Evolutionary conservation across 2,113 vertebrate species (phyloP).

Genomic region (Rhabdornis inornatus): DNA sequence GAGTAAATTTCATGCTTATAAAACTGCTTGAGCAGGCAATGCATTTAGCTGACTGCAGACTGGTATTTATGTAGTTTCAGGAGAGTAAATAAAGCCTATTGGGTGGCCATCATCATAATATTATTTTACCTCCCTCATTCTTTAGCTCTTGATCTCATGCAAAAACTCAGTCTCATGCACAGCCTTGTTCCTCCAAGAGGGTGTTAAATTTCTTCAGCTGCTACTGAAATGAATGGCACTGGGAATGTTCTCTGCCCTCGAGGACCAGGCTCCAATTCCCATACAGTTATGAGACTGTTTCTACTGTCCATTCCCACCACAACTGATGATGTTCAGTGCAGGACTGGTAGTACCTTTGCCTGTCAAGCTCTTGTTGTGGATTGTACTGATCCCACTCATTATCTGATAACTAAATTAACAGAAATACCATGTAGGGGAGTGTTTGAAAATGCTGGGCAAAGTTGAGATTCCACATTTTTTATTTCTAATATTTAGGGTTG

Average conservation of each 20-base stretch:
- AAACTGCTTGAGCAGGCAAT: constrained; percentile 23
- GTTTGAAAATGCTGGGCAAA: not conserved
- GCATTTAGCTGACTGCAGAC: constrained; percentile 29
- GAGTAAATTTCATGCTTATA: constrained; percentile 43
- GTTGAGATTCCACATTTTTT: not conserved
- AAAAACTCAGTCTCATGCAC: not conserved
- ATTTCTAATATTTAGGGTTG: not conserved
- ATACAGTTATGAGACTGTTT: not conserved
- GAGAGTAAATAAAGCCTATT: constrained; percentile 47
- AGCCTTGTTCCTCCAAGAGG: not conserved
- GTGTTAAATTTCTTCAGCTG: not conserved
- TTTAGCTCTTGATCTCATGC: not conserved
- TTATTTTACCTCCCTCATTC: constrained; percentile 9
- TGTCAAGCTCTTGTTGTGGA: not conserved
- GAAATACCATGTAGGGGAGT: not conserved
- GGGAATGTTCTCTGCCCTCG: not conserved
- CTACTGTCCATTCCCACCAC: not conserved
- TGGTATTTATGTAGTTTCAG: constrained; percentile 40
- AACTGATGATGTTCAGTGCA: not conserved
- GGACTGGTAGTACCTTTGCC: not conserved
- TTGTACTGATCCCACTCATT: not conserved
- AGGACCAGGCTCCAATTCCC: not conserved
- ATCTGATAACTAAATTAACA: not conserved
- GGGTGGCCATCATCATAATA: not conserved
- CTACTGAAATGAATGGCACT: not conserved